Conservation (phyloP, 1,140 invertebrate genomes). For the Idris sp. region DNA sequence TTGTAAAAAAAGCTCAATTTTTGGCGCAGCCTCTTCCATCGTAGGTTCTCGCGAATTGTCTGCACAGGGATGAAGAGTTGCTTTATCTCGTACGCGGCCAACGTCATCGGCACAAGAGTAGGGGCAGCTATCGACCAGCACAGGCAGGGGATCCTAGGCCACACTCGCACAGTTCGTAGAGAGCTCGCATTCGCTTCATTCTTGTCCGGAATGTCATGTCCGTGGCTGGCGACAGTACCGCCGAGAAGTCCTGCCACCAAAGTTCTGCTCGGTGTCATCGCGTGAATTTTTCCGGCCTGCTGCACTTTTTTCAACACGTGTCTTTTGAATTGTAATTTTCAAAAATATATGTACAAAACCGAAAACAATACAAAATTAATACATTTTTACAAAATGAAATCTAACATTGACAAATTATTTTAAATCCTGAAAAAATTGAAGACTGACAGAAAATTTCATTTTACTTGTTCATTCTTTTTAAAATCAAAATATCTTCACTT, state of each 20-base stretch:
- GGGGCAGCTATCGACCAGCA: conserved; percentile 73
- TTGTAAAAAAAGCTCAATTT: too few relatives aligned
- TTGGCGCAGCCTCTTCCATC: conserved; percentile 6
- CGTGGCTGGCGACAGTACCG: conserved; percentile 69
- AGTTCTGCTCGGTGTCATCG: conserved; percentile 40
- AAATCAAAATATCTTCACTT: too few relatives aligned
- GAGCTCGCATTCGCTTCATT: conserved; percentile 65
- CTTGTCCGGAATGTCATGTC: conserved; percentile 75
- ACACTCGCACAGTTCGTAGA: too few relatives aligned
- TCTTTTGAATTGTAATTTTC: conserved; percentile 63
- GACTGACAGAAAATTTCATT: too few relatives aligned
- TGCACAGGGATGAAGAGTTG: conserved; percentile 20
- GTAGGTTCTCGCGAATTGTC: conserved; percentile 16
- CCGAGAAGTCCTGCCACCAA: conserved; percentile 71
- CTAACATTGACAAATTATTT: too few relatives aligned
- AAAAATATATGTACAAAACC: too few relatives aligned
- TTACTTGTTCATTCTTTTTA: too few relatives aligned
- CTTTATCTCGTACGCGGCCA: conserved; percentile 34
- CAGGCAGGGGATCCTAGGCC: too few relatives aligned
- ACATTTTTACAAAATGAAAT: neutral
- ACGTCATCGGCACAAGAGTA: conserved; percentile 50
- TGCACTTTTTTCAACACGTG: conserved; percentile 21
- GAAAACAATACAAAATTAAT: too few relatives aligned
- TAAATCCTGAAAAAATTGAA: too few relatives aligned
- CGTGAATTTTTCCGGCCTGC: conserved; percentile 25